Evolutionary conservation across 2,888 invertebrate genomes (phyloP), one percentile per base, ranked within the genome.

Genomic region (Abscondita cerata): DNA sequence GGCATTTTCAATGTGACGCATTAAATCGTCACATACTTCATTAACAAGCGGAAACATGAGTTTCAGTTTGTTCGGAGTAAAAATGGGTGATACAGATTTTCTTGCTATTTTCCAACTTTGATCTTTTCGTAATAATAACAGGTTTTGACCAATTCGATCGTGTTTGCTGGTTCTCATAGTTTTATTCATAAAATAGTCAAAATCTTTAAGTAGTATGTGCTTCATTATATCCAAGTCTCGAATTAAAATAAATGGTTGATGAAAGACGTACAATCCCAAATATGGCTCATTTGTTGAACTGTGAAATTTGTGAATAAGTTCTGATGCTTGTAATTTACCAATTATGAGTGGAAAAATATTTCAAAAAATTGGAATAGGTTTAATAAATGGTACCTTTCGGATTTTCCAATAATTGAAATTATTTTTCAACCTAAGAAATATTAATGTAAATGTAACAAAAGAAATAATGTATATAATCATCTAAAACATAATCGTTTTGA

Each of bases 1-100:
- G n/a, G 6, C 76, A 12, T 78, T 67, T 64, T 84, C 80, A 11
- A 83, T 8, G 13, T 53, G 44, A 38, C 33, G 8, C 13, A 50
- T 62, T 18, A 80, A 68, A 31, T 75, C 72, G 20, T 71, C 58
- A 0, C 77, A 76, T 34, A 77, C 79, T 34, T 80, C 77, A 9
- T 76, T 61, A 69, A 83, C 79, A 11, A 83, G 71, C 0, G 76
- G 74, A 16, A 82, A 78, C 83, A 84, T 83, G 36, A 73, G 73
- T 68, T 80, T 83, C 65, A 85, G 73, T 71, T 84, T 85, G 15
- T 82, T 83, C 1, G 81, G 78, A 1, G 84, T 82, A 68, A 85
- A 81, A 0, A 82, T 81, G 0, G 85, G 84, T 0, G 83, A 81
- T 16, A 85, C 75, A 61, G 83, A 83, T 1, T 78, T 72, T 16